Evolutionary conservation across 1,140 invertebrate species (phyloP), one percentile per base, ranked within the genome.

Genomic region (Musca vetustissima): DNA sequence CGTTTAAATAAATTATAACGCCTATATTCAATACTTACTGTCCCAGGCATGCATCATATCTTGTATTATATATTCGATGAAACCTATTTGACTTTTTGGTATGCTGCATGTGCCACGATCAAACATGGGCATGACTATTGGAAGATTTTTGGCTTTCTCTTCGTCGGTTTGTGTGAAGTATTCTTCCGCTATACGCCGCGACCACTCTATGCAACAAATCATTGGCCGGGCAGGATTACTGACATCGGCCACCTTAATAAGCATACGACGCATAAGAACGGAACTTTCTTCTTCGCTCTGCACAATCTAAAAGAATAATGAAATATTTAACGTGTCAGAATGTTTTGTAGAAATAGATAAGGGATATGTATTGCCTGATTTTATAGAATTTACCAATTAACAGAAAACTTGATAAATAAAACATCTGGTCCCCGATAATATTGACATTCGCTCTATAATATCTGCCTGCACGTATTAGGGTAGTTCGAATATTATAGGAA

Each of bases 1-100:
- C n/a, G n/a, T n/a, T n/a, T n/a, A n/a, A n/a, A n/a, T n/a, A n/a
- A n/a, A n/a, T n/a, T n/a, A n/a, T n/a, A n/a, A n/a, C n/a, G n/a
- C n/a, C n/a, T n/a, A n/a, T n/a, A n/a, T n/a, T n/a, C n/a, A n/a
- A n/a, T 52, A 83, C 88, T 88, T 83, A 98, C 96, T 91, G 83
- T 97, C 92, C 95, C 95, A 98, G 24, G 94, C 92, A 77, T 97
- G 94, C 86, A 97, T 96, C 96, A 98, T 98, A 80, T 97, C 93
- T 72, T 92, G 93, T 73, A 98, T 95, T 76, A 98, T 98, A 83
- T 92, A 96, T 85, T 98, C 96, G 65, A 97, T 92, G 84, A 98
- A 98, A 55, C 95, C 94, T 72, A 95, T 96, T 86, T 98, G 96
- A 55, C 94, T 95, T 85, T 97, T 95, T 65, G 96, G 94, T 82